Base-by-base conservation (phyloP, 2,888 invertebrate genomes). In the Phorcus lineatus region DNA sequence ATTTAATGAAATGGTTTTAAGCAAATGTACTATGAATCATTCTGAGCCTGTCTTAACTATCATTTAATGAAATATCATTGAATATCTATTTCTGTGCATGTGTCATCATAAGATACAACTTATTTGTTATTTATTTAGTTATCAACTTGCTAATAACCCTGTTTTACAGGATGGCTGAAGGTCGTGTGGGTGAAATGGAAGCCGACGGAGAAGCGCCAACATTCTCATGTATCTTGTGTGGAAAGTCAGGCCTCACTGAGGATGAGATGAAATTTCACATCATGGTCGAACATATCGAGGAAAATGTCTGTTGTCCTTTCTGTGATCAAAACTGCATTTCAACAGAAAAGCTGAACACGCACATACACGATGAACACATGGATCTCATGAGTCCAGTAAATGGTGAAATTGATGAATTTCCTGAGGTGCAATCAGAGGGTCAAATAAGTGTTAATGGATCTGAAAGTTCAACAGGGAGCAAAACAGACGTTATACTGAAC, bases 311-410 rank as follows among this genome's bases (percentile, higher is more conserved):
- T 13, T 95, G 96, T 90, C 97, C 97, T 0, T 97, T 97, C 92
- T 97, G 97, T 93, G 96, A 96, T 92, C 94, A 96, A 82, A 95
- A 95, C 19, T 95, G 95, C 83, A 95, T 96, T 57, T 95, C 96
- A 13, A 95, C 96, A 13, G 53, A 53, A 28, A 55, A 55, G 36
- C 47, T 70, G 19, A 55, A 57, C 13, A 28, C 55, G 22, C 79
- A 79, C 57, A 57, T 79, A 7, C 24, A 79, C 17, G 54, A 54
- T 40, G 79, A 79, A 40, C 79, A 79, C 47, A 28, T 70, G 47
- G 79, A 79, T 57, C 19, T 79, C 6, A 36, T 79, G 19, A 74
- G 57, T 40, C 74, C 74, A 7, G 28, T 28, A 11, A 54, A 24
- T n/a, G 28, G 31, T 6, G 76, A 76, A 13, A 22, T 22, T 19